Evolutionary conservation across 1,140 invertebrate genomes (phyloP), one percentile per base, ranked within the genome.

Genomic region (Pachypeltis micranthus): DNA sequence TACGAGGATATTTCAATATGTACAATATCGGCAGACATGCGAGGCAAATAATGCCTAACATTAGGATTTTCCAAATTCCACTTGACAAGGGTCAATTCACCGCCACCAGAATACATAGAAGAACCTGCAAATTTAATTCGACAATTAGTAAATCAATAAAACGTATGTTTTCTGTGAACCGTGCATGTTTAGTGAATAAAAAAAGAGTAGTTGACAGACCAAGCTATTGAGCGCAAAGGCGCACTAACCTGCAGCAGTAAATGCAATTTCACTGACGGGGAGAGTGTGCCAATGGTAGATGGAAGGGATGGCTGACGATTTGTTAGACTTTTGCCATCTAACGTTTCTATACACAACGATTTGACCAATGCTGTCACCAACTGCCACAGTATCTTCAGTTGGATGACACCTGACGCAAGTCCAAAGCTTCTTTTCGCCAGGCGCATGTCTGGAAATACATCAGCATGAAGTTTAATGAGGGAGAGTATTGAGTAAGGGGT

Each of bases 271-370:
- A 44, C 78, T 76, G 1, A 91, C 84, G 62, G 85, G 80, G 62
- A 88, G 76, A 16, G 83, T 81, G 74, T 93, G 90, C 90, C 90
- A 93, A 72, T 92, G 89, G 69, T 82, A 83, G 21, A 81, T 74
- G 4, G 47, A 51, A 4, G 47, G 47, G 3, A 51, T 10, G 4
- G 23, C n/a, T n/a, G n/a, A n/a, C 12, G 80, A 74, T 69, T 79
- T 24, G 78, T 73, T 2, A 66, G 63, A 19, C 69, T 67, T 12
- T 54, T 56, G n/a, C 34, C 27, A n/a, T 58, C 27, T 34, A 54
- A 55, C 21, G 28, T 59, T 62, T 28, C 65, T 61, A 24, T 44
- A 65, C 27, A 90, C 67, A 24, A 83, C 62, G 27, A 90, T 80
- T 63, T 82, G 73, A 1, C 90, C 90, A 64, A 73, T 77, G 31